A percentile compares a stretch with the other conserved stretches of the same genome.
phyloP scores from a whole-genome alignment of 2,797 vertebrate genomes.

The Cossypha niveicapilla region DNA sequence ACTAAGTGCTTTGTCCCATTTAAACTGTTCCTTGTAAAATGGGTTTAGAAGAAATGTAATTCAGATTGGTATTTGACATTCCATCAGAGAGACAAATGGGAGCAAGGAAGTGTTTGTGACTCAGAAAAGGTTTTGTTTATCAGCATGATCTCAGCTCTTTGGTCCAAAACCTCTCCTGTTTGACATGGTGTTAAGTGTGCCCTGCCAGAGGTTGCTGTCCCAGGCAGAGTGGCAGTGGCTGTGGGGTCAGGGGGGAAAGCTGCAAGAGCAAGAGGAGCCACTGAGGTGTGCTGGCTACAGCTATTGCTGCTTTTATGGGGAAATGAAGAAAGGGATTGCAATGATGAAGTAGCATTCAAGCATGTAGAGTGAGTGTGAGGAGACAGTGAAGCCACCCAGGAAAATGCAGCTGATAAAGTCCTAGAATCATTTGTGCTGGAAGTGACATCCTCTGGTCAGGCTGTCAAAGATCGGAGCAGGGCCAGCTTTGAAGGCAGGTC shows the following conservation, averaged over 20 bases:
- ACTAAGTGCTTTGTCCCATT: not conserved
- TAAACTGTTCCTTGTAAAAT: not conserved
- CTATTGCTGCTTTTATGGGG: not conserved
- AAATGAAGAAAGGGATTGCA: not conserved
- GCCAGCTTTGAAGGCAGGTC: too few species aligned
- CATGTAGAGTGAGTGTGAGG: too few species aligned
- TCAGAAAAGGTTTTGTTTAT: not conserved
- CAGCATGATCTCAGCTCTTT: not conserved
- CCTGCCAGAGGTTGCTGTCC: not conserved
- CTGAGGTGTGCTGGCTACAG: not conserved
- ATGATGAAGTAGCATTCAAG: too few species aligned
- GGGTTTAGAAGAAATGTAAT: not conserved
- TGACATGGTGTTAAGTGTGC: not conserved
- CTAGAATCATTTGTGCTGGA: too few species aligned
- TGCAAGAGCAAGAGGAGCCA: not conserved
- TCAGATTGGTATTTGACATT: not conserved
- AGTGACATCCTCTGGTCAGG: too few species aligned
- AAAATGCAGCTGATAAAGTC: too few species aligned
- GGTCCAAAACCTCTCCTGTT: not conserved
- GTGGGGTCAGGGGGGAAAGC: not conserved
- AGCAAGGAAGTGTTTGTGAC: not conserved
- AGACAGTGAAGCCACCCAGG: too few species aligned
- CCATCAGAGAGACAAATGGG: not conserved
- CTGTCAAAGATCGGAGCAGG: too few species aligned
- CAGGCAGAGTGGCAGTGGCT: not conserved